These are phyloP conservation scores for Ia io DNA, from an alignment of 2,113 vertebrate species.

Conservation along the genomic window DNA sequence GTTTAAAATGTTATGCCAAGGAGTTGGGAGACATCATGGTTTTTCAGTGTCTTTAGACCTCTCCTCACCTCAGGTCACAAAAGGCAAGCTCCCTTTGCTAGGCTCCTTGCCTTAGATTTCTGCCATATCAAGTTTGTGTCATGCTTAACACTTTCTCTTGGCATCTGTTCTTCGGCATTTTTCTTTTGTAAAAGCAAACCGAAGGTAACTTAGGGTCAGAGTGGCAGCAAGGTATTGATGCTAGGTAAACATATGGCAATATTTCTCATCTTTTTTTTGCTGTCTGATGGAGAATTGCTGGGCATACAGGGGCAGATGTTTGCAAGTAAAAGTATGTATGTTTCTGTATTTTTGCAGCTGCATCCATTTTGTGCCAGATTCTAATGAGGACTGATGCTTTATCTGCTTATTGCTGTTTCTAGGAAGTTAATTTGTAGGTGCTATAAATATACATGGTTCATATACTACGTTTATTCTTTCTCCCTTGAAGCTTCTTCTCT, in stretches of 20 bases:
- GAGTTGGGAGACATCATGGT: neutral
- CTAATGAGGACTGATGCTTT: neutral
- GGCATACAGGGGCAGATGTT: neutral
- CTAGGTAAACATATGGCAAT: neutral
- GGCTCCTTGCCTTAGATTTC: neutral
- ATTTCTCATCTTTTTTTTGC: neutral
- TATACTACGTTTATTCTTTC: constrained; percentile 56
- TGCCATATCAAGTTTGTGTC: neutral
- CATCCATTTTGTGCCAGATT: constrained; percentile 39
- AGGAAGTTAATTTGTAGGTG: constrained; percentile 71
- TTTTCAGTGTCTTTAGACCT: neutral
- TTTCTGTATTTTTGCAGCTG: constrained; percentile 43
- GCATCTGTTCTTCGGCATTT: neutral
- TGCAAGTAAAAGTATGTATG: neutral
- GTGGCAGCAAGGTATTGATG: neutral
- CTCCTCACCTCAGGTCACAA: neutral
- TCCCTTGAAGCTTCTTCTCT: constrained; percentile 47
- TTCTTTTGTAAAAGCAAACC: neutral
- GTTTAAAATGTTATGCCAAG: neutral
- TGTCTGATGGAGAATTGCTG: neutral
- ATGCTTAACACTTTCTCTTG: neutral
- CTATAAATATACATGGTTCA: constrained; percentile 47
- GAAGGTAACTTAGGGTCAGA: neutral
- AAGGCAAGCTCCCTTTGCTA: neutral
- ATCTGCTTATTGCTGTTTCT: constrained; percentile 57